These are phyloP conservation scores for Halcyon malimbica DNA, from an alignment of 2,113 vertebrate genomes.

Conservation along the genomic window DNA sequence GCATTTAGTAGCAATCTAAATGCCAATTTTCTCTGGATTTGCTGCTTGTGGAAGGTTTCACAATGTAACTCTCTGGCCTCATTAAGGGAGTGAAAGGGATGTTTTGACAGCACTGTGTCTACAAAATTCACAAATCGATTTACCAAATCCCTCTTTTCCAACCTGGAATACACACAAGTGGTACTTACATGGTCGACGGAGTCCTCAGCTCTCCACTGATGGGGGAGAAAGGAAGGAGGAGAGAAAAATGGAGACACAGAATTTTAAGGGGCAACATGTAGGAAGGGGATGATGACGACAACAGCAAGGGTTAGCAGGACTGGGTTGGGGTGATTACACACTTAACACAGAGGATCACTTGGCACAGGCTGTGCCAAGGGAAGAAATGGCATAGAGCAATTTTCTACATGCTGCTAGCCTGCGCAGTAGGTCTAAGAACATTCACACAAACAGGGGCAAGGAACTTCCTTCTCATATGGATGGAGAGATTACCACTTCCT, in stretches of 20 bases:
- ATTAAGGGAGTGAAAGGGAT: conserved; percentile 62
- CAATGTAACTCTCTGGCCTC: conserved; percentile 59
- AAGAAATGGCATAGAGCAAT: conserved; percentile 46
- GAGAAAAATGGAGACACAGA: conserved; percentile 70
- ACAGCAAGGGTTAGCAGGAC: conserved; percentile 62
- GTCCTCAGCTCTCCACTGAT: conserved; percentile 96
- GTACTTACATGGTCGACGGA: conserved; percentile 97
- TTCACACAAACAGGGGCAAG: conserved; percentile 24
- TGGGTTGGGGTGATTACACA: conserved; percentile 44
- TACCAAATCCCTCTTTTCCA: conserved; percentile 76
- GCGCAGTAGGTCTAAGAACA: conserved; percentile 22
- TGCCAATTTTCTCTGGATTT: conserved; percentile 77
- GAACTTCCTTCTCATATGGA: not conserved
- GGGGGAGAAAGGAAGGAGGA: conserved; percentile 79
- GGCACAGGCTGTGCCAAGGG: conserved; percentile 13
- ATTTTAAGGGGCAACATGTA: conserved; percentile 67
- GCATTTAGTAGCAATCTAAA: conserved; percentile 71
- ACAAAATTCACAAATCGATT: conserved; percentile 74
- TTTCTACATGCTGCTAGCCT: conserved; percentile 42
- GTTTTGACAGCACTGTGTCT: conserved; percentile 72
- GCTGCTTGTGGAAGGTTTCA: conserved; percentile 63
- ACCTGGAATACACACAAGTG: conserved; percentile 83
- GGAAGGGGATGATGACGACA: conserved; percentile 41
- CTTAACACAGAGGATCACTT: conserved; percentile 46
- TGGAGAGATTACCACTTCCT: not conserved